A percentile compares a stretch with the other conserved stretches of the same genome.
Conservation (phyloP, 2,113 vertebrate species). For the Malurus melanocephalus region DNA sequence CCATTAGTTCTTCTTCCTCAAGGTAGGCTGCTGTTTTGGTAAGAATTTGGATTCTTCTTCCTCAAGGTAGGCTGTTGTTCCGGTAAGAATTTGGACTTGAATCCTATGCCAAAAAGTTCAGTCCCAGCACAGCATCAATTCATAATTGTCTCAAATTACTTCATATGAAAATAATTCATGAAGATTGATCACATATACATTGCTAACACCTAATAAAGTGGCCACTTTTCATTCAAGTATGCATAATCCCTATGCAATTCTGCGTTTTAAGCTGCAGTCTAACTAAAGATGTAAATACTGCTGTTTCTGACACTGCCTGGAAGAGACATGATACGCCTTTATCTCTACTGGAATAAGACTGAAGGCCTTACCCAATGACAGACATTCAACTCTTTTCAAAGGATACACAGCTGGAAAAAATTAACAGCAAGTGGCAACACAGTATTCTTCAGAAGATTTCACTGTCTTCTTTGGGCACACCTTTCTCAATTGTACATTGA, state of each 20-base stretch:
- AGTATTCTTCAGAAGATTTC: neutral
- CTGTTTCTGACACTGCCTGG: neutral
- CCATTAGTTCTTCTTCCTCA: neutral
- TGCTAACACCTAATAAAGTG: neutral
- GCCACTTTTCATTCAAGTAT: neutral
- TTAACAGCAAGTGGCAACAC: neutral
- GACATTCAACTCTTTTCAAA: neutral
- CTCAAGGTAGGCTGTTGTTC: neutral
- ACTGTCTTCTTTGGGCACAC: neutral
- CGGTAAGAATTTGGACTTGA: neutral
- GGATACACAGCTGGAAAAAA: neutral
- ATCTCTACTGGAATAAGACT: neutral
- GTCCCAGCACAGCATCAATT: neutral
- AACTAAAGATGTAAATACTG: neutral
- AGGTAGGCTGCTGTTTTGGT: neutral
- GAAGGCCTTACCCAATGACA: neutral
- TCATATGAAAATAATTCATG: neutral
- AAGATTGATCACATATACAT: neutral
- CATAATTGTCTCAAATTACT: neutral
- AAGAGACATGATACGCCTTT: neutral
- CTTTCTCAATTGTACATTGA: neutral
- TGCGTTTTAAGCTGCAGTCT: neutral
- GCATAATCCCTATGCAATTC: neutral
- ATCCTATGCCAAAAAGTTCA: neutral
- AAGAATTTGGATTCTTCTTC: neutral